Evolutionary conservation across 1,140 invertebrate species (phyloP), one percentile per base, ranked within the genome.

Genomic region (Nymphalis io): DNA sequence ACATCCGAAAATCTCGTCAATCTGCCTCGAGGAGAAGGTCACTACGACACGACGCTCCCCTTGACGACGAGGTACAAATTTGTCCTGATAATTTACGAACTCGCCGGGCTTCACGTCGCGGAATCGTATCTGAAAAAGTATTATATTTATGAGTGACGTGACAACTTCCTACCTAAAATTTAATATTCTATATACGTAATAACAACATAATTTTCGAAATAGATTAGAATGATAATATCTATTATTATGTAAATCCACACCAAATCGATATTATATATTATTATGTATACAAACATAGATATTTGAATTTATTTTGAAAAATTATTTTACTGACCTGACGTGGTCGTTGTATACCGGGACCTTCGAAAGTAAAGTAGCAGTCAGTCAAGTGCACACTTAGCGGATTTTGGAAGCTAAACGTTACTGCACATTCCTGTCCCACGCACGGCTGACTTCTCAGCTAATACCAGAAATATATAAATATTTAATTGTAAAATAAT

Each of bases 351-450:
- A 95, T 82, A 33, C 95, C 95, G 15, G 94, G 93, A 44, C 95
- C 95, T 91, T 96, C 95, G 60, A 95, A 92, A 8, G 93, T 94
- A 76, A 95, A 93, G 72, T 87, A 90, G 83, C 95, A 95, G 55
- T 94, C 92, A 2, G 94, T 95, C 42, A 96, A 82, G 18, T 90
- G 84, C 12, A 91, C 82, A 42, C 92, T 91, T 73, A 96, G 78
- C 18, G 95, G 95, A 85, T 96, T 96, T 74, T 92, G 93, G 87
- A 96, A 95, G 72, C 94, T 93, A 77, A 94, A 93, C 75, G 89
- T 91, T 48, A 90, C 82, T 13, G 84, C 76, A 66, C 88, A 89
- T 73, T 92, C 89, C 58, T 92, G 90, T 38, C 89, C 87, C 16
- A 92, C 80, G 72, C 79, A 85, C 13, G 90, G 87, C 73, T 89